Percentiles rank a stretch among this genome's conserved stretches.
Conservation (phyloP, 2,113 vertebrate species). For the Phrynosoma platyrhinos region DNA sequence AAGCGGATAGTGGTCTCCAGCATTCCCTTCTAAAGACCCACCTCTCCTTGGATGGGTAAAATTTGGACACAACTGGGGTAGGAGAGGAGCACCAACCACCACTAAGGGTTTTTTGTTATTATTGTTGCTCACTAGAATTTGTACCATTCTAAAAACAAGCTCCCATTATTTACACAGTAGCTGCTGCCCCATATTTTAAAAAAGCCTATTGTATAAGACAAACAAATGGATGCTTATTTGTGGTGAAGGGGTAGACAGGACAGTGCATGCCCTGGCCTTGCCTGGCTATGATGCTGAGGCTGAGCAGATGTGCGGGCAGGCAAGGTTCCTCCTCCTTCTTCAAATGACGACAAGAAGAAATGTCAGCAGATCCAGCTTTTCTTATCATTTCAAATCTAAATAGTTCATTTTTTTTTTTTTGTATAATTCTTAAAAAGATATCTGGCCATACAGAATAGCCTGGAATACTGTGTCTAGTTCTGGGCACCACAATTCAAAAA, state of each 20-base stretch:
- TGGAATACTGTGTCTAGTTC: no score
- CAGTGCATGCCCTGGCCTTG: neutral
- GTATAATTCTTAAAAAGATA: neutral
- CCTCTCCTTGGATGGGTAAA: neutral
- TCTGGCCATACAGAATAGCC: neutral
- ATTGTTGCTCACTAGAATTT: neutral
- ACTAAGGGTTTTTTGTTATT: no score
- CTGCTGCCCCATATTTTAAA: no score
- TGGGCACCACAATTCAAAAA: no score
- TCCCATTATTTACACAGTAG: neutral
- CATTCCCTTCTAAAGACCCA: neutral
- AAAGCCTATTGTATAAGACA: neutral
- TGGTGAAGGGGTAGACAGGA: neutral
- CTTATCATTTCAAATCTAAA: neutral
- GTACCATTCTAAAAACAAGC: neutral
- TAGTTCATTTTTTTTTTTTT: neutral
- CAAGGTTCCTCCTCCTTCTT: neutral
- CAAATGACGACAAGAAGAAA: neutral
- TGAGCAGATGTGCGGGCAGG: neutral
- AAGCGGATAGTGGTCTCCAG: neutral
- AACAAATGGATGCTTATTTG: neutral
- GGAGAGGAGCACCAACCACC: no score
- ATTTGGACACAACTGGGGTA: no score
- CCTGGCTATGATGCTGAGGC: neutral
- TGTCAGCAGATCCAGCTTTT: no score